Percentiles rank a stretch among this genome's conserved stretches.
phyloP scores from a whole-genome alignment of 1,140 invertebrate species.

The Paramacrobiotus metropolitanus region DNA sequence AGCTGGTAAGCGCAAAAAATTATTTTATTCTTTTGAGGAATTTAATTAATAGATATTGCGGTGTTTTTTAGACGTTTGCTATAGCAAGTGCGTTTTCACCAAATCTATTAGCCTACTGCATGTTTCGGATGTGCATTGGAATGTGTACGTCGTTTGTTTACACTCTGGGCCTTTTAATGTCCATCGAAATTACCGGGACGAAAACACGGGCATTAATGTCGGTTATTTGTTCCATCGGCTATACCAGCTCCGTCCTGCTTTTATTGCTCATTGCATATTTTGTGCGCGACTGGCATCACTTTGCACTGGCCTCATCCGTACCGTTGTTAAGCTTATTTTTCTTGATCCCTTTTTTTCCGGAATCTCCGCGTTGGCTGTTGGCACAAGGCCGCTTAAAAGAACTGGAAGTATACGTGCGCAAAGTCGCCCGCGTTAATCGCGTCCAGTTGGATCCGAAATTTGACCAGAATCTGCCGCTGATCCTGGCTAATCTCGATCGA shows the following conservation, averaged over 20 bases:
- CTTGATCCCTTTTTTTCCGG: constrained; percentile 19
- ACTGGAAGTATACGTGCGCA: constrained; percentile 19
- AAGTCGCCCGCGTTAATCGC: constrained; percentile 19
- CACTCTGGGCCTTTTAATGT: background rate
- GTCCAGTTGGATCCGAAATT: constrained; percentile 10
- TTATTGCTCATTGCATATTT: constrained; percentile 19
- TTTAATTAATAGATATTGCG: too few species aligned
- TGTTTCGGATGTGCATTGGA: constrained; percentile 48
- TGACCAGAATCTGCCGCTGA: constrained; percentile 7
- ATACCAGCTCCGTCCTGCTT: constrained; percentile 27
- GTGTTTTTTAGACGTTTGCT: constrained; percentile 14
- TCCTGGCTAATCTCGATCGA: constrained; percentile 8
- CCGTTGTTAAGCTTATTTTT: constrained; percentile 1
- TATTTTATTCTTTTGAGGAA: too few species aligned
- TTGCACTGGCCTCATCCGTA: background rate
- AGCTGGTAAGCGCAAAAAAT: too few species aligned
- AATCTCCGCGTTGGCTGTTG: constrained; percentile 28
- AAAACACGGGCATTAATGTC: background rate
- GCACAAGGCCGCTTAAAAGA: constrained; percentile 20
- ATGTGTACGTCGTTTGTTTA: background rate
- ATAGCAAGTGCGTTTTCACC: constrained; percentile 16
- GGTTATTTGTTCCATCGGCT: constrained; percentile 8
- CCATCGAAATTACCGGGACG: background rate
- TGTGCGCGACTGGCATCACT: background rate
- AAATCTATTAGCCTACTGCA: constrained; percentile 54